Base-by-base conservation (phyloP, 2,888 invertebrate genomes). In the Nezara viridula region DNA sequence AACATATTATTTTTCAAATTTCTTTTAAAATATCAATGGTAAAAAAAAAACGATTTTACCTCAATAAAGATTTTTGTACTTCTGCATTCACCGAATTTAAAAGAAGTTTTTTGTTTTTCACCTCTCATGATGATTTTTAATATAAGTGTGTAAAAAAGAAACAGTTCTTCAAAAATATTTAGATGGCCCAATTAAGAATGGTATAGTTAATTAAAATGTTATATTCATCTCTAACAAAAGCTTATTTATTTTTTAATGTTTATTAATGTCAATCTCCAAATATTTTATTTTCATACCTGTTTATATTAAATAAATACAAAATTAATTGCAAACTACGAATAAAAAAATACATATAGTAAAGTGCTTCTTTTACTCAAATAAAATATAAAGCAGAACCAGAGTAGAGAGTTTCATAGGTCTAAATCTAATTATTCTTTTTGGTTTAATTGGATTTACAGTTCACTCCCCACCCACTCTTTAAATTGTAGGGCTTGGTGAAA, bases 61-160 rank as follows among this genome's bases (percentile, higher is more conserved):
- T 88, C n/a, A 81, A 88, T 81, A 86, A 60, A 85, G 24, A 89
- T 47, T 52, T 89, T 86, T 32, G 89, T 86, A n/a, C 81, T 81
- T 88, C 88, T 77, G 32, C n/a, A 47, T 89, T 89, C 85, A 60
- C 86, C 49, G 37, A 66, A 86, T 86, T 52, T 89, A 50, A 89
- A 60, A 19, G 85, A 32, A 32, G 81, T 24, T 85, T 81, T 47
- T 37, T 55, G 47, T 52, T 37, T 88, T 19, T 85, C 77, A 32
- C 37, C 47, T 88, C 44, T 50, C 32, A 86, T 86, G 19, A 50
- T 86, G 37, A 14, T 32, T 32, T 37, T 21, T 86, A 49, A 86
- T 47, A 86, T 24, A 14, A 27, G 37, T 37, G 32, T 60, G 3
- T 19, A 16, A 37, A 14, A 21, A 37, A 73, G 19, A 73, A 37